Evolutionary conservation across 2,113 vertebrate species (phyloP).

Genomic region (Mixornis gularis): DNA sequence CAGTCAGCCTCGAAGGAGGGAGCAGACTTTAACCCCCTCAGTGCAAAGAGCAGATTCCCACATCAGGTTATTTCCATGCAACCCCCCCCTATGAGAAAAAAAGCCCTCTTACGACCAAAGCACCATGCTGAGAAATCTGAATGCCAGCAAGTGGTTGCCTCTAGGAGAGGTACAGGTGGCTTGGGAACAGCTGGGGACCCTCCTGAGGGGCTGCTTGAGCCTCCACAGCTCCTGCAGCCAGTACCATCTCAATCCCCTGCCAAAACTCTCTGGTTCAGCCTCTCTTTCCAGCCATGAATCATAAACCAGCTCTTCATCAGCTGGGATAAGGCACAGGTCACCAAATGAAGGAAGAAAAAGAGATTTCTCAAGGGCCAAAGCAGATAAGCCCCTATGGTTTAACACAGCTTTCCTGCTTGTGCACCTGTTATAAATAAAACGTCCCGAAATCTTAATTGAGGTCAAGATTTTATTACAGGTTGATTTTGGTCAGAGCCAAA

Average conservation of each 20-base stretch:
- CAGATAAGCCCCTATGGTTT: background rate
- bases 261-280: background rate
- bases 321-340: background rate
- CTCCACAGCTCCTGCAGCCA: background rate
- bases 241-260: background rate
- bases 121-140: background rate
- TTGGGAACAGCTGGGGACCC: background rate
- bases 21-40: background rate
- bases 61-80: background rate
- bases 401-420: background rate
- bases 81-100: background rate
- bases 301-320: background rate
- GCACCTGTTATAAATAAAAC: too few relatives aligned
- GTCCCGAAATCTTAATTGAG: too few relatives aligned
- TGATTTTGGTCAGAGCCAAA: too few relatives aligned
- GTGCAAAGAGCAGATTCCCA: background rate
- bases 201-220: background rate
- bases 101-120: background rate
- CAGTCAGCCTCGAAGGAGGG: background rate
- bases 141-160: fast-evolving
- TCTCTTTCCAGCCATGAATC: background rate
- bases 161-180: background rate
- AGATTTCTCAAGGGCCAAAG: background rate
- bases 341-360: background rate
- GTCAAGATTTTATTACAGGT: too few relatives aligned